Evolutionary conservation across 2,113 vertebrate species (phyloP).

Genomic region (Propithecus coquereli): DNA sequence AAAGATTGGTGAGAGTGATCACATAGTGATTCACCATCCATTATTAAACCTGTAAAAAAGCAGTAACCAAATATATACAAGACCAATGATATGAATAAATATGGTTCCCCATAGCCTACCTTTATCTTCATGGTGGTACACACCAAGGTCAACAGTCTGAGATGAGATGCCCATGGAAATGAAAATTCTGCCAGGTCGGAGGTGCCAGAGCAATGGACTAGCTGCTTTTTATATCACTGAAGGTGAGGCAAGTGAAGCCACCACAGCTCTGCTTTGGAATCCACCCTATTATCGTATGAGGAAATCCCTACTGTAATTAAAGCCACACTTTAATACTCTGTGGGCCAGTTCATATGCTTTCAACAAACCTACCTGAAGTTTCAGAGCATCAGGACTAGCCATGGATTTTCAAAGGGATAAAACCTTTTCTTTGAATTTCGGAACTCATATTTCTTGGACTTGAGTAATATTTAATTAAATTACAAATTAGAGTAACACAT

Average conservation of each 20-base stretch:
- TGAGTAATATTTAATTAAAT: slow-evolving; percentile 50
- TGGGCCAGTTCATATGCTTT: background rate
- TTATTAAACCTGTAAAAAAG: background rate
- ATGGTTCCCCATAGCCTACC: background rate
- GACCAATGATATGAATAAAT: background rate
- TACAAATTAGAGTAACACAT: slow-evolving; percentile 16
- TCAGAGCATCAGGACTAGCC: background rate
- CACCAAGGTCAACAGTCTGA: background rate
- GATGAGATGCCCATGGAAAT: background rate
- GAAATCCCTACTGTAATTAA: background rate
- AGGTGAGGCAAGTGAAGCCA: background rate
- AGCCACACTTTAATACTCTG: background rate
- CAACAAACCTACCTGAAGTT: background rate
- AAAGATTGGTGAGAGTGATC: background rate
- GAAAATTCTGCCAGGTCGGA: background rate
- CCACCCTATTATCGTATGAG: background rate
- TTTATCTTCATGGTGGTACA: background rate
- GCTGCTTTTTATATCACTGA: background rate
- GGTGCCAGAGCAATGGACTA: too few species aligned
- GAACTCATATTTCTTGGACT: slow-evolving; percentile 34
- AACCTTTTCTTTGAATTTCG: slow-evolving; percentile 49
- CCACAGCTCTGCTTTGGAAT: background rate
- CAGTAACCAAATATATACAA: background rate
- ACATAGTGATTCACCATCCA: background rate
- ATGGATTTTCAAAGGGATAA: slow-evolving; percentile 13